Conservation (phyloP, 2,113 vertebrate genomes). For the Lucifuga dentata region DNA sequence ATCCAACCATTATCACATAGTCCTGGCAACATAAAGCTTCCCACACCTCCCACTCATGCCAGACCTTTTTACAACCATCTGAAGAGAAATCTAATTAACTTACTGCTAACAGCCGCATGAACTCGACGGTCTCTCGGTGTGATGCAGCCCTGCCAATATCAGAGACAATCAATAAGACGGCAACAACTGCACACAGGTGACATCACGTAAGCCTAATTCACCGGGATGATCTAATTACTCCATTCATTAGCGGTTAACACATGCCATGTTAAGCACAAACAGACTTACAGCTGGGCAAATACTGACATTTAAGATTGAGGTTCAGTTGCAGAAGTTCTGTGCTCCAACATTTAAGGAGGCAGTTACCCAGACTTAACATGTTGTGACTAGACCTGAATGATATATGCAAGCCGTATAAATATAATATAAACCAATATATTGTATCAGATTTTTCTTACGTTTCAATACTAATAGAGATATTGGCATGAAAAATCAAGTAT, state of each 20-base stretch:
- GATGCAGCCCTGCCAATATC: slow-evolving; percentile 14
- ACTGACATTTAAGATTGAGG: slow-evolving; percentile 54
- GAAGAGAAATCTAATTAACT: too few relatives aligned
- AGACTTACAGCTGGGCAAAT: slow-evolving; percentile 80
- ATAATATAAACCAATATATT: too few relatives aligned
- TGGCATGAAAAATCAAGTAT: too few relatives aligned
- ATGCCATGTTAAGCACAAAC: slow-evolving; percentile 64
- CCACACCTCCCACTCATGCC: slow-evolving; percentile 68
- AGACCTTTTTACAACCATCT: slow-evolving; percentile 50
- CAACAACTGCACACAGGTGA: slow-evolving; percentile 69
- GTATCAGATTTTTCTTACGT: too few relatives aligned
- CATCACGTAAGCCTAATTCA: slow-evolving; percentile 74
- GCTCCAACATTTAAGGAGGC: slow-evolving; percentile 21
- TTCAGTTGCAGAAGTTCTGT: slow-evolving; percentile 52
- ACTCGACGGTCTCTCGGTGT: too few relatives aligned
- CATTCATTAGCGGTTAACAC: slow-evolving; percentile 79
- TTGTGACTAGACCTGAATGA: too few relatives aligned
- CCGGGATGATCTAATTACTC: slow-evolving; percentile 74
- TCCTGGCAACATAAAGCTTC: slow-evolving; percentile 70
- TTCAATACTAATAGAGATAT: too few relatives aligned
- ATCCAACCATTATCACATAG: slow-evolving; percentile 69
- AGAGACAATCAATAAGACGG: slow-evolving; percentile 20
- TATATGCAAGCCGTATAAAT: too few relatives aligned
- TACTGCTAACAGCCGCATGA: too few relatives aligned
- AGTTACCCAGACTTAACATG: too few relatives aligned